Percentiles rank a stretch among this genome's conserved stretches.
phyloP scores from a whole-genome alignment of 92 coral and sea anemone species.

The Epizoanthus ramosus region DNA sequence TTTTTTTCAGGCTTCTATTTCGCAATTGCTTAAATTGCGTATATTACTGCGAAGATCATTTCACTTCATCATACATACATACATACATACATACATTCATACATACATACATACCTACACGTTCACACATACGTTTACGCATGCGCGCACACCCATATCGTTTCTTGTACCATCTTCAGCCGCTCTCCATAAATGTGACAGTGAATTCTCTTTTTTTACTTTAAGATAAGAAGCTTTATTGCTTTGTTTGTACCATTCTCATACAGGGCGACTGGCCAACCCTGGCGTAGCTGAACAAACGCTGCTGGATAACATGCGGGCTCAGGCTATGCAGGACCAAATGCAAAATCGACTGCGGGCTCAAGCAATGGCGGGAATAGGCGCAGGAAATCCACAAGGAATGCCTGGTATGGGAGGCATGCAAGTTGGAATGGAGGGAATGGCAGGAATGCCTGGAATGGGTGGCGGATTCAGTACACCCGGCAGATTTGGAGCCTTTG shows the following conservation, averaged over 20 bases:
- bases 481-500: constrained; percentile 25
- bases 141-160: no score
- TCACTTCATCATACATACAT: no score
- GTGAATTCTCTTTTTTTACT: no score
- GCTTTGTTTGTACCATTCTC: background rate
- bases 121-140: no score
- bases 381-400: constrained; percentile 53
- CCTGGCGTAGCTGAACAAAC: constrained; percentile 73
- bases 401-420: constrained; percentile 60
- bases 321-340: constrained; percentile 80
- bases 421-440: constrained; percentile 63
- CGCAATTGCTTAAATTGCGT: no score
- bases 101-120: no score
- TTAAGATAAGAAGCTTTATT: no score
- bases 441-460: constrained; percentile 68
- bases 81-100: no score
- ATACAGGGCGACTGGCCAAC: constrained; percentile 53
- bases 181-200: no score
- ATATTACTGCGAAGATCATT: no score
- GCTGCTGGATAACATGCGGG: constrained; percentile 71
- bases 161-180: no score
- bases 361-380: constrained; percentile 45
- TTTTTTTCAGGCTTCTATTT: no score
- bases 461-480: constrained; percentile 32
- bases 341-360: constrained; percentile 51